Percentiles rank a stretch among this genome's conserved stretches.
Conservation (phyloP, 1,140 invertebrate species). For the Anastrepha ludens region DNA sequence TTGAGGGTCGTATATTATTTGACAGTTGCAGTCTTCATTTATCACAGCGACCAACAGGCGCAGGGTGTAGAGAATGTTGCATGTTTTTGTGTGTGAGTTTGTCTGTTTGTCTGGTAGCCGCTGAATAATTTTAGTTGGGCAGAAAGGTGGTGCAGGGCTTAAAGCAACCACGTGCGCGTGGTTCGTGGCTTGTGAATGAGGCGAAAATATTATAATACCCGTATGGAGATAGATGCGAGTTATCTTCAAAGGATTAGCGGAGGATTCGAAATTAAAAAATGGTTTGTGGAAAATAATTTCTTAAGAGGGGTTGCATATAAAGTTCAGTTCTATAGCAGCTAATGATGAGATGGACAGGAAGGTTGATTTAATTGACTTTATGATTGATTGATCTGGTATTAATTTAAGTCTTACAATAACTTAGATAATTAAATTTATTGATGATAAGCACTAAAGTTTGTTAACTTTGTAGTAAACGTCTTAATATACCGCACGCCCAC, state of each 20-base stretch:
- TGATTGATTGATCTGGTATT: too few relatives aligned
- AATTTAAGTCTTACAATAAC: too few relatives aligned
- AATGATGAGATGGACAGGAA: too few relatives aligned
- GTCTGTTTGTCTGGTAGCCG: background rate
- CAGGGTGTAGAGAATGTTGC: background rate
- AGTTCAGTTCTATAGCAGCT: too few relatives aligned
- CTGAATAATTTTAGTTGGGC: background rate
- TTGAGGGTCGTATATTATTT: slow-evolving; percentile 52
- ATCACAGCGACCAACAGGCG: slow-evolving; percentile 1
- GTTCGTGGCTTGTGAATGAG: background rate
- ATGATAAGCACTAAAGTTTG: too few relatives aligned
- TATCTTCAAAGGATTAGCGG: background rate
- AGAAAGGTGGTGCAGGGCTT: background rate
- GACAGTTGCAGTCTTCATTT: slow-evolving; percentile 52
- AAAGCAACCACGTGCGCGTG: background rate
- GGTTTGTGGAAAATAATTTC: background rate
- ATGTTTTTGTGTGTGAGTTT: background rate
- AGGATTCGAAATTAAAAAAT: background rate
- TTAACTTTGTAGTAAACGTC: too few relatives aligned
- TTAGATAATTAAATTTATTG: too few relatives aligned
- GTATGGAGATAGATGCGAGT: background rate
- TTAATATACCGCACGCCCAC: too few relatives aligned
- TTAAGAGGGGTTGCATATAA: too few relatives aligned
- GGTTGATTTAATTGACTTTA: too few relatives aligned
- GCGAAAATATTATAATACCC: background rate